Base-by-base conservation (phyloP, 2,797 vertebrate species). In the Parambassis ranga region DNA sequence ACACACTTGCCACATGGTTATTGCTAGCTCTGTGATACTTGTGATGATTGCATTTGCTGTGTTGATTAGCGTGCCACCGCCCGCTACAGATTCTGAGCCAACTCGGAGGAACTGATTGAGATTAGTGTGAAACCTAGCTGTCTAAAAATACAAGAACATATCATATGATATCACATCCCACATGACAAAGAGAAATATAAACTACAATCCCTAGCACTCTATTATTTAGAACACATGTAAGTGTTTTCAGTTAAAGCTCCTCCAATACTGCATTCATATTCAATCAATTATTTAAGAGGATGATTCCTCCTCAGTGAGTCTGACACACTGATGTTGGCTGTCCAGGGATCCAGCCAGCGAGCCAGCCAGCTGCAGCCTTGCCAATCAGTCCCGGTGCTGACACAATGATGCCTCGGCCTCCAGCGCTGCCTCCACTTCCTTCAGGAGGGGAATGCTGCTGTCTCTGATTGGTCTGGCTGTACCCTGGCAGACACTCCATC, bases 161-260 rank as follows among this genome's bases (percentile, higher is more conserved):
- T 30, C 39, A 50, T 68, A 69, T 65, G 76, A 85, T 69, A 61
- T 41, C 60, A 24, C 53, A 76, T 82, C 81, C 53, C 36, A 28
- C 58, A 71, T 72, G 72, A 85, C 84, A 86, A 87, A 87, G 59
- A 65, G 69, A 77, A 83, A 82, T 73, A 81, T 76, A 81, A 83
- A 89, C 82, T 86, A 84, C 86, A 87, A 87, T 83, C 64, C 86
- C 52, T 32, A 52, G 60, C 63, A 58, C 92, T 92, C 62, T 80
- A 90, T 90, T 89, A 91, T 91, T 92, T 79, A 91, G 60, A 79
- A 53, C 65, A 49, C 65, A 65, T 75, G 70, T 86, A 90, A 89
- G 87, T 90, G 87, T 91, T 91, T 90, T 86, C 88, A 86, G 81
- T 90, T 89, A 83, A 84, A 84, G 86, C 82, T 79, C 65, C 81